phyloP scores from a whole-genome alignment of 2,113 vertebrate genomes.

The Thalassarche chlororhynchos region DNA sequence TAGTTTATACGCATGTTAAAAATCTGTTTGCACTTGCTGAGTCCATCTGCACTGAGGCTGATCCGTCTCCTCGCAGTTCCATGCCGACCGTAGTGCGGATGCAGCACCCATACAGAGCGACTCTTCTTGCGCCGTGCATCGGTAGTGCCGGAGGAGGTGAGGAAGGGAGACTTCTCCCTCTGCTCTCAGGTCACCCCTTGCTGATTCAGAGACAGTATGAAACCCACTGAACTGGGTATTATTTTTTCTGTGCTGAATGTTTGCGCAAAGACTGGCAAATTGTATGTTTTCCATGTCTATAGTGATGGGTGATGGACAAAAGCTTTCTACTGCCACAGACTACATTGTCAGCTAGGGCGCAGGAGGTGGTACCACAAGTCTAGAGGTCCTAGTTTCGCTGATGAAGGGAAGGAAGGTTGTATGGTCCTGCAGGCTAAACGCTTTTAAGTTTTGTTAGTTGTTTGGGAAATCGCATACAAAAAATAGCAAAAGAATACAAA shows the following conservation, averaged over 20 bases:
- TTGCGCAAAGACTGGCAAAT: background rate
- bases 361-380: background rate
- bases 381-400: background rate
- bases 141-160: background rate
- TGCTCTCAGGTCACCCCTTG: background rate
- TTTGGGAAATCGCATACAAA: background rate
- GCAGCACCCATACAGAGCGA: background rate
- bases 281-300: background rate
- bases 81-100: rapidly evolving
- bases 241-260: background rate
- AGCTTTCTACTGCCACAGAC: background rate
- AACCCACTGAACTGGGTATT: background rate
- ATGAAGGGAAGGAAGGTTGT: background rate
- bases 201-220: background rate
- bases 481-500: background rate
- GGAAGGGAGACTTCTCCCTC: background rate
- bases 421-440: background rate
- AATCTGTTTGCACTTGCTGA: slow-evolving; percentile 35
- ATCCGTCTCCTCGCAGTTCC: background rate
- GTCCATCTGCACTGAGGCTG: slow-evolving; percentile 16
- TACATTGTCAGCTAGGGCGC: rapidly evolving
- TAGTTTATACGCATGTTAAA: background rate
- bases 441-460: background rate
- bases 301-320: rapidly evolving
- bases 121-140: rapidly evolving